Base-by-base conservation (phyloP, 2,888 invertebrate species). In the Taphrorychus bicolor region DNA sequence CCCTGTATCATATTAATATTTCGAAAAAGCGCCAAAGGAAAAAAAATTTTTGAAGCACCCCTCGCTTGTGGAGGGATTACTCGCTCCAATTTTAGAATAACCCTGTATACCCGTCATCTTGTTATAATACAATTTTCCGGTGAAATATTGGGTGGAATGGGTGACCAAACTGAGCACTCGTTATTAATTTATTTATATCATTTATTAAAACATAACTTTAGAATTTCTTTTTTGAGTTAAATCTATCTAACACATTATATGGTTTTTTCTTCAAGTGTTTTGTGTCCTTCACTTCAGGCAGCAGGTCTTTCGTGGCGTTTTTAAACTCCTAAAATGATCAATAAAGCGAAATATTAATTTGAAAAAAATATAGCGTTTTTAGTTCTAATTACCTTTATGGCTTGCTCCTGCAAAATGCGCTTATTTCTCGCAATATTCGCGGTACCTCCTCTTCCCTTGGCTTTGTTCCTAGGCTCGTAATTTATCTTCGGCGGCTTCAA, bases 401-500 rank as follows among this genome's bases (percentile, higher is more conserved):
- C 85, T 67, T 87, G 84, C 75, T 88, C 89, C 76, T 89, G 89
- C 18, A 93, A 86, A 70, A 93, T 92, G 78, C 91, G 91, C 81
- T 92, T 93, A 72, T n/a, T n/a, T n/a, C n/a, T n/a, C n/a, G 92
- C 87, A 65, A 90, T 87, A 74, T 90, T 89, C 0, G 87, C 91
- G 57, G 89, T 42, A 89, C 89, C 49, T 93, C 93, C 79, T 89
- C 92, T 62, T 92, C 93, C 81, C 89, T 89, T 63, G 72, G 86
- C 87, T 73, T 93, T 94, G 71, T 86, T 89, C 51, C 91, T 86
- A 0, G 93, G 91, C 67, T 89, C 89, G 71, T 92, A 89, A 74
- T 94, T 89, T 54, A 95, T 85, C 73, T 90, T 88, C 56, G 90
- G 90, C 14, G 93, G 91, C 82, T 93, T 95, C 21, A 94, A 78